phyloP scores from a whole-genome alignment of 2,888 invertebrate species.

The Lasioglossum malachurum region DNA sequence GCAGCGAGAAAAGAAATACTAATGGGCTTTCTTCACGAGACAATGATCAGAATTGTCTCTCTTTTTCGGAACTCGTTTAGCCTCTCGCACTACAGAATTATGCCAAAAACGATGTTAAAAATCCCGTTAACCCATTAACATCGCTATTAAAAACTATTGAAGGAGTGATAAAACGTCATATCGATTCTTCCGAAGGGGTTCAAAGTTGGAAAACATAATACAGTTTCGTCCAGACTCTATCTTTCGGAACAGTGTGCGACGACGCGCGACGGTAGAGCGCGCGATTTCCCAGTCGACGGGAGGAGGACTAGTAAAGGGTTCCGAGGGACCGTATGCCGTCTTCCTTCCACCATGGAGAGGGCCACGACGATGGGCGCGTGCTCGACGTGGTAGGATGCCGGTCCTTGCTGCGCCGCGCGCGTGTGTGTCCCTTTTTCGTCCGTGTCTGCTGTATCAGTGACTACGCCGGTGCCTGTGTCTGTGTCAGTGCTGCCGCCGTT shows the following conservation, averaged over 20 bases:
- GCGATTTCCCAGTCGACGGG: conserved; percentile 30
- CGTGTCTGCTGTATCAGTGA: background rate
- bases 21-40: background rate
- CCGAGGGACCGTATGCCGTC: conserved; percentile 46
- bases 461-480: background rate
- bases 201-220: background rate
- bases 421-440: conserved; percentile 10
- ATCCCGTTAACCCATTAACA: background rate
- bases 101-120: background rate
- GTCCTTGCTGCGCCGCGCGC: conserved; percentile 15
- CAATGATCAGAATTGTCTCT: background rate
- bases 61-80: background rate
- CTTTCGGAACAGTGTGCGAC: background rate
- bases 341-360: conserved; percentile 42
- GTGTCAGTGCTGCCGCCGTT: conserved; percentile 66
- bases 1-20: background rate
- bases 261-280: conserved; percentile 14
- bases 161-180: too few species aligned
- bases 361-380: conserved; percentile 64
- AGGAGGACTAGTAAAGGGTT: conserved; percentile 22
- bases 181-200: background rate
- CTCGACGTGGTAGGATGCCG: conserved; percentile 61
- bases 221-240: background rate
- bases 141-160: too few species aligned
- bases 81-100: background rate